Conservation (phyloP, 2,113 vertebrate species). For the Polyodon spathula region DNA sequence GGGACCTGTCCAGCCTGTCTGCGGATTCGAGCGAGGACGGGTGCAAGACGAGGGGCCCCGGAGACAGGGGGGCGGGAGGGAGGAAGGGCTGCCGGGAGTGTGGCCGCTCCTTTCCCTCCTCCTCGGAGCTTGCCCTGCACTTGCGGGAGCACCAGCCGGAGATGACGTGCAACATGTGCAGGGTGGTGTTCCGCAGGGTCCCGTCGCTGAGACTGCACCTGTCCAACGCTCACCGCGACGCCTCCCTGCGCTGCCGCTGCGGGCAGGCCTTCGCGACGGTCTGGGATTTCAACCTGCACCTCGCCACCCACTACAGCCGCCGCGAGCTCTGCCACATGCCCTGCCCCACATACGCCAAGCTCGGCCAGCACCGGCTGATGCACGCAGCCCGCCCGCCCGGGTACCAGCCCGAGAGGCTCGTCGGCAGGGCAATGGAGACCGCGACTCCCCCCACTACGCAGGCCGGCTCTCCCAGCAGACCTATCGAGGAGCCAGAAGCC, state of each 20-base stretch:
- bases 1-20: constrained; percentile 11
- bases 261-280: constrained; percentile 19
- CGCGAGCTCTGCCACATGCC: not conserved
- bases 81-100: constrained; percentile 36
- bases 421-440: too few species aligned
- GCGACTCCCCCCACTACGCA: not conserved
- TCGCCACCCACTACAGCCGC: constrained; percentile 9
- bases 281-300: constrained; percentile 43
- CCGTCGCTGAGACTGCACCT: constrained; percentile 34
- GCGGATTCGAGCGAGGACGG: constrained; percentile 36
- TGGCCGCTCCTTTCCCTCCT: constrained; percentile 29
- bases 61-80: not conserved
- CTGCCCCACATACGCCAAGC: not conserved
- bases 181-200: constrained; percentile 27
- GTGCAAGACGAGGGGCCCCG: not conserved
- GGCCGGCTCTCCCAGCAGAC: too few species aligned
- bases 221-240: constrained; percentile 32
- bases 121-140: constrained; percentile 26
- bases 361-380: not conserved
- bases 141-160: constrained; percentile 28
- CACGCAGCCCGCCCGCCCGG: not conserved
- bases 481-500: too few species aligned
- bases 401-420: too few species aligned
- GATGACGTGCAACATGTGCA: constrained; percentile 39
- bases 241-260: constrained; percentile 27